Conservation (phyloP, 2,113 vertebrate species). For the Hiodon tergisus region DNA sequence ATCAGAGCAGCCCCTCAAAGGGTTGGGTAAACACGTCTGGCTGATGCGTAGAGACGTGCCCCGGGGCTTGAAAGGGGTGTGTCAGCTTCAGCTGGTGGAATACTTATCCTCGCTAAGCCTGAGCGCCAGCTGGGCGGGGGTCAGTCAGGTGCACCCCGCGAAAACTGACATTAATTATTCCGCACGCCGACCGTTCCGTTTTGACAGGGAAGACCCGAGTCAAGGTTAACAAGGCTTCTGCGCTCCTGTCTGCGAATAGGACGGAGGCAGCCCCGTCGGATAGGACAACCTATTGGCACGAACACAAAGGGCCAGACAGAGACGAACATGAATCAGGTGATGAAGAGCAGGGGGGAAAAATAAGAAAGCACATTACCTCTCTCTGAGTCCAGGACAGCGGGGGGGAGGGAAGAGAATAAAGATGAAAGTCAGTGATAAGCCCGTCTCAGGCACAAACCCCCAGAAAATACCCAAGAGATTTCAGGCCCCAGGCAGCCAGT, state of each 20-base stretch:
- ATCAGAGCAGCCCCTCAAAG: no score
- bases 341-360: slow-evolving; percentile 18
- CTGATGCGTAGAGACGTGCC: no score
- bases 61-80: no score
- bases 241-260: not conserved
- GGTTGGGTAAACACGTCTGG: no score
- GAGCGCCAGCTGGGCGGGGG: no score
- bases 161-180: no score
- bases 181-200: no score
- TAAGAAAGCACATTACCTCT: slow-evolving; percentile 66
- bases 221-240: no score
- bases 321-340: not conserved
- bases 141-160: no score
- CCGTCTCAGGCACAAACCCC: not conserved
- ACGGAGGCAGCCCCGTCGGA: not conserved
- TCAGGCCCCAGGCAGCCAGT: not conserved
- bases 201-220: no score
- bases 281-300: not conserved
- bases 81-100: no score
- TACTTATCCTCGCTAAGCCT: no score
- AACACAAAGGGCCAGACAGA: not conserved
- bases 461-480: not conserved
- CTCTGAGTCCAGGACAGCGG: slow-evolving; percentile 74
- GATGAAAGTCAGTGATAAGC: slow-evolving; percentile 12
- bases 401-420: slow-evolving; percentile 37